Conservation (phyloP, 2,888 invertebrate species). For the Philhelius pedissequus region DNA sequence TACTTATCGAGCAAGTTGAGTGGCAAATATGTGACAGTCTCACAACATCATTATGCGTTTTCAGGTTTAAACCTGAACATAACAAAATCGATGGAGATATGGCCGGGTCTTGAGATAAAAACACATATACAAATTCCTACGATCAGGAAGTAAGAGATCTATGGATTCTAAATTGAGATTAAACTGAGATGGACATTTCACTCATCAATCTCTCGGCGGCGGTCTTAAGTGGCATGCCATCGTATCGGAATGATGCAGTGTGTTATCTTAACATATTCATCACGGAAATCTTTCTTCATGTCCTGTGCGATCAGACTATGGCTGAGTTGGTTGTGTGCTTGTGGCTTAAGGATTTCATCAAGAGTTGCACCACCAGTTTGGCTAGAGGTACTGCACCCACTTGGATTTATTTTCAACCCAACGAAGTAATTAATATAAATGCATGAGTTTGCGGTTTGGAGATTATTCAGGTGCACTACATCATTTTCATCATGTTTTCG, state of each 20-base stretch:
- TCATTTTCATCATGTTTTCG: constrained; percentile 60
- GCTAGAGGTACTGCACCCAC: constrained; percentile 46
- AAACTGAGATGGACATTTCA: constrained; percentile 34
- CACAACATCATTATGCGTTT: constrained; percentile 46
- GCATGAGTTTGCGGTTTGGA: constrained; percentile 32
- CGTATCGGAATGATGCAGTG: not conserved
- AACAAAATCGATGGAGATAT: not conserved
- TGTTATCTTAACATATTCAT: constrained; percentile 47
- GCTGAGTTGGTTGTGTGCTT: no score
- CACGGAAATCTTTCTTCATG: constrained; percentile 40
- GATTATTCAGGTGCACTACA: constrained; percentile 53
- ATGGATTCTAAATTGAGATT: constrained; percentile 34
- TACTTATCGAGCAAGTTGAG: constrained; percentile 24
- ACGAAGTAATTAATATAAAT: constrained; percentile 58
- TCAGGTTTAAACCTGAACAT: not conserved
- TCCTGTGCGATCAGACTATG: not conserved
- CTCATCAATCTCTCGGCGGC: constrained; percentile 43
- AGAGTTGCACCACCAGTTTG: constrained; percentile 29
- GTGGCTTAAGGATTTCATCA: constrained; percentile 18
- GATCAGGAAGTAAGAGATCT: constrained; percentile 47
- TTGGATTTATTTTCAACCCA: constrained; percentile 7
- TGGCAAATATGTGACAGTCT: constrained; percentile 58
- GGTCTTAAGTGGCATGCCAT: constrained; percentile 16
- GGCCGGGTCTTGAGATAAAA: not conserved
- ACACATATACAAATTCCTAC: constrained; percentile 7